Evolutionary conservation across 2,113 vertebrate genomes (phyloP).

Genomic region (Saimiri boliviensis): DNA sequence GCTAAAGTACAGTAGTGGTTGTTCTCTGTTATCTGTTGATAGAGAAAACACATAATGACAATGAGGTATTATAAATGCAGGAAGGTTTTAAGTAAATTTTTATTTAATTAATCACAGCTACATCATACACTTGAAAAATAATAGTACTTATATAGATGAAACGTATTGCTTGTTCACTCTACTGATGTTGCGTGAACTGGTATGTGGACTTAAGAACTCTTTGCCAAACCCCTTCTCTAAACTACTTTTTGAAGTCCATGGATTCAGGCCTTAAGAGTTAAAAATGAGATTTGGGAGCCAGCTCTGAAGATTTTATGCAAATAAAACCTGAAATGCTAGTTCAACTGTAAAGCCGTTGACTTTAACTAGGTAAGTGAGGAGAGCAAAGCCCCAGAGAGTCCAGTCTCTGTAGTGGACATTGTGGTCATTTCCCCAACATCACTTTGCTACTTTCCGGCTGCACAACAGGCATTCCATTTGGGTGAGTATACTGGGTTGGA

Average conservation of each 20-base stretch:
- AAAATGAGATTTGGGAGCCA: background rate
- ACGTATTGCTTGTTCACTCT: background rate
- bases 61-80: background rate
- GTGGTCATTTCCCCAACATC: background rate
- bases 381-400: background rate
- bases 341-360: background rate
- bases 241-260: background rate
- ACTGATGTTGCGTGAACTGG: background rate
- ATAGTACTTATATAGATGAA: background rate
- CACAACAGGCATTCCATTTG: background rate
- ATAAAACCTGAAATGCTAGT: background rate
- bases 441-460: background rate
- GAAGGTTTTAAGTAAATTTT: constrained; percentile 22
- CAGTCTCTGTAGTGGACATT: background rate
- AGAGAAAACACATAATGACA: constrained; percentile 21
- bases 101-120: background rate
- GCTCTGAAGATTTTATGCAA: background rate
- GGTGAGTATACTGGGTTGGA: background rate
- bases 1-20: background rate
- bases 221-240: background rate
- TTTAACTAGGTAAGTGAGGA: background rate
- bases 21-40: background rate
- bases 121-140: constrained; percentile 5
- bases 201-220: background rate
- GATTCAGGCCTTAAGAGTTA: background rate